Conservation (phyloP, 2,888 invertebrate species). For the Dioctria rufipes region DNA sequence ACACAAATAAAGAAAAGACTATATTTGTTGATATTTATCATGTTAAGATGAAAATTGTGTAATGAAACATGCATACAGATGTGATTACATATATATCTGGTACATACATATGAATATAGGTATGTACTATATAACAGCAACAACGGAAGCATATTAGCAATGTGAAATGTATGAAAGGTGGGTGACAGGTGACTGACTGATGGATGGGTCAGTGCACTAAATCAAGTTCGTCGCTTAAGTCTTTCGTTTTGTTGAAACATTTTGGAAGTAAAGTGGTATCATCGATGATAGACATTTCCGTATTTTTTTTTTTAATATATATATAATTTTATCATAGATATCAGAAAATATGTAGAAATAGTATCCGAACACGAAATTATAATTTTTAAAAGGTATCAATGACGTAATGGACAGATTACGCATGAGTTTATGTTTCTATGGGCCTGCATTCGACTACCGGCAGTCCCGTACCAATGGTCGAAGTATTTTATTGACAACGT, state of each 20-base stretch:
- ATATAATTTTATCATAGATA: too few species aligned
- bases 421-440: too few species aligned
- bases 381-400: too few species aligned
- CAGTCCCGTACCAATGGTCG: too few species aligned
- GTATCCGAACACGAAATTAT: too few species aligned
- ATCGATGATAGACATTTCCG: too few species aligned
- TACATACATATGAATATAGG: not conserved
- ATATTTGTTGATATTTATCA: not conserved
- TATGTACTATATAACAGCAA: slow-evolving; percentile 8
- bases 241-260: slow-evolving; percentile 50
- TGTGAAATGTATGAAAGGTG: slow-evolving; percentile 42
- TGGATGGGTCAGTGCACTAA: slow-evolving; percentile 40
- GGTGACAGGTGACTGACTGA: slow-evolving; percentile 44
- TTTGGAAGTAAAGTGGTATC: not conserved
- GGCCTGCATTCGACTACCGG: too few species aligned
- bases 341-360: too few species aligned
- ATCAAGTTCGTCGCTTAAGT: slow-evolving; percentile 56
- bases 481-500: too few species aligned
- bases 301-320: not conserved
- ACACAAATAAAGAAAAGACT: slow-evolving; percentile 21
- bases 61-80: not conserved
- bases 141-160: slow-evolving; percentile 26
- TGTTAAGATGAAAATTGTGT: slow-evolving; percentile 27
- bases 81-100: not conserved
- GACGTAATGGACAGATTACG: too few species aligned